Conservation (phyloP, 2,797 vertebrate genomes). For the Lagothrix lagotricha region DNA sequence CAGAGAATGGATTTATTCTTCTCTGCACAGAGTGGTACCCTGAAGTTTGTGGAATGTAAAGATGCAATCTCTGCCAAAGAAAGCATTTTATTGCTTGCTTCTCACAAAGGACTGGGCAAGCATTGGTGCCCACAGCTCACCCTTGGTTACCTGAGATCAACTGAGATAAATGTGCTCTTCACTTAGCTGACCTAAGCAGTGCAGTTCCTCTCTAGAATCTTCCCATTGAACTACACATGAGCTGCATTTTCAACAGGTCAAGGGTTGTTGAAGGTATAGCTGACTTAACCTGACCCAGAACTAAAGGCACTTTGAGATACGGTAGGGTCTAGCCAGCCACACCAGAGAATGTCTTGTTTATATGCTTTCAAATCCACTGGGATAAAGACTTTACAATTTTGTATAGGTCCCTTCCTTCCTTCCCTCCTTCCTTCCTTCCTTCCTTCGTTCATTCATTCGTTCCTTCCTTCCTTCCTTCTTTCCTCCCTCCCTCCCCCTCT, state of each 20-base stretch:
- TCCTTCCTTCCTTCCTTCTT: not conserved
- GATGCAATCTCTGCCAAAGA: constrained; percentile 6
- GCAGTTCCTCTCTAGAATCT: not conserved
- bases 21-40: not conserved
- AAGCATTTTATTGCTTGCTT: constrained; percentile 49
- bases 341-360: not conserved
- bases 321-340: not conserved
- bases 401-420: too few relatives aligned
- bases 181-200: not conserved
- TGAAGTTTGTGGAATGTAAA: constrained; percentile 48
- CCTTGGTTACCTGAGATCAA: not conserved
- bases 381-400: not conserved
- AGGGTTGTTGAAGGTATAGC: not conserved
- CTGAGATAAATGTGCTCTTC: not conserved
- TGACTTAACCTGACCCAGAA: not conserved
- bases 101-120: constrained; percentile 25
- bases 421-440: too few relatives aligned
- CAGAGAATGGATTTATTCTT: constrained; percentile 54
- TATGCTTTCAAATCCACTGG: not conserved
- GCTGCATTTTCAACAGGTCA: not conserved
- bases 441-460: accelerated
- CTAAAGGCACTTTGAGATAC: not conserved
- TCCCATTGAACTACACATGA: not conserved
- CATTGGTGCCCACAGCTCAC: not conserved
- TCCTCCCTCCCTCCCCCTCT: accelerated